Conservation (phyloP, 2,113 vertebrate genomes). For the Mirza zaza region DNA sequence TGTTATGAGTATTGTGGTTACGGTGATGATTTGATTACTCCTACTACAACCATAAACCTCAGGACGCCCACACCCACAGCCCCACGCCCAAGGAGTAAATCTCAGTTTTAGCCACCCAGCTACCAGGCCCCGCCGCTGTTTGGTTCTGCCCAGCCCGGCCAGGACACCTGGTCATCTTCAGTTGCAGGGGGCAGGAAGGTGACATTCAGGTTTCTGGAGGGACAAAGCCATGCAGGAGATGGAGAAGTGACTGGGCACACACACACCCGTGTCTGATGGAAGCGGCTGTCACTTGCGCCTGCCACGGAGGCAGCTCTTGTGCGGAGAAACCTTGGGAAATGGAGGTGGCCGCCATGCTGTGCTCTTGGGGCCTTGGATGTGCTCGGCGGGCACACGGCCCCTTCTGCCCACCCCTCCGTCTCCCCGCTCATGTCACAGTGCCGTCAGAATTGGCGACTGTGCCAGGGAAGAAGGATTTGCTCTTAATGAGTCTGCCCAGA, state of each 20-base stretch:
- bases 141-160: neutral
- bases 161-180: neutral
- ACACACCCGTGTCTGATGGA: fast-evolving
- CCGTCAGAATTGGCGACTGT: neutral
- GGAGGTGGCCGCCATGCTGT: fast-evolving
- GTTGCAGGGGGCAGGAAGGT: neutral
- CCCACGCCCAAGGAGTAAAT: neutral
- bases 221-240: neutral
- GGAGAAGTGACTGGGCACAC: too few species aligned
- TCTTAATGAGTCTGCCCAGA: conserved; percentile 18
- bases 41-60: neutral
- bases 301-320: neutral
- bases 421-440: neutral
- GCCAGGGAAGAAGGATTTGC: neutral
- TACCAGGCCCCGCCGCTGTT: neutral
- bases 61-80: neutral
- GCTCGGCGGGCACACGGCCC: neutral
- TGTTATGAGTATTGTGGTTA: neutral
- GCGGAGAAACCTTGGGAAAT: neutral
- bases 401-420: neutral
- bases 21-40: neutral
- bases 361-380: neutral
- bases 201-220: neutral
- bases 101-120: too few species aligned
- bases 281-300: neutral